Conservation (phyloP, 2,113 vertebrate species). For the Myotis lucifugus region DNA sequence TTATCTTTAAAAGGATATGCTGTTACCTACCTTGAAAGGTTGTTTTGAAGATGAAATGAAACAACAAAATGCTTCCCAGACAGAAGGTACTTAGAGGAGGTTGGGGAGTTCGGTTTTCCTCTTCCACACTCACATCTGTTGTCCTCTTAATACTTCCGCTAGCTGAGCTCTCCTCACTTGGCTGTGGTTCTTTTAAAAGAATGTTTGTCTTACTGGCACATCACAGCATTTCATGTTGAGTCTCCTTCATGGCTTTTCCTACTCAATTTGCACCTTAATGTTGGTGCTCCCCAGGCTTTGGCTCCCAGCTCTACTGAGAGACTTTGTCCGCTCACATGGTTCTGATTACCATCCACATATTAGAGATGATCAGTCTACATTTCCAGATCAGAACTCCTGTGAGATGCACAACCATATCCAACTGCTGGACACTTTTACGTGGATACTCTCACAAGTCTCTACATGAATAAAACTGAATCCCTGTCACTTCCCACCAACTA, state of each 20-base stretch:
- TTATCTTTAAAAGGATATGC: not conserved
- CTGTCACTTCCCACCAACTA: not conserved
- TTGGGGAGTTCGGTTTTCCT: not conserved
- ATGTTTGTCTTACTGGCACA: not conserved
- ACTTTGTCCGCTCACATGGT: not conserved
- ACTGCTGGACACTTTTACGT: not conserved
- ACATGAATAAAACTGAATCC: not conserved
- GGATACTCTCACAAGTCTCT: not conserved
- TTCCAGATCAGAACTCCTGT: not conserved
- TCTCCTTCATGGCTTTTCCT: not conserved
- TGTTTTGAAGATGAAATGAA: constrained; percentile 3
- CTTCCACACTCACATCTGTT: not conserved
- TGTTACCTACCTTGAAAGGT: not conserved
- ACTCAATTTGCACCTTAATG: not conserved
- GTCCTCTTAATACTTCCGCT: not conserved
- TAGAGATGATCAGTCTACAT: not conserved
- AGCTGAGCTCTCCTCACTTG: not conserved
- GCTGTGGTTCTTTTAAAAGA: not conserved
- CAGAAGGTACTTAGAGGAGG: not conserved
- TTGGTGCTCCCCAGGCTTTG: not conserved
- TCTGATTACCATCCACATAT: not conserved
- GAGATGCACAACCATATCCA: not conserved
- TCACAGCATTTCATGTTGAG: not conserved
- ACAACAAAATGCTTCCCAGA: not conserved
- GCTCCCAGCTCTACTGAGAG: not conserved